These are phyloP conservation scores for Monomorium pharaonis DNA, from an alignment of 1,140 invertebrate genomes.

Conservation along the genomic window DNA sequence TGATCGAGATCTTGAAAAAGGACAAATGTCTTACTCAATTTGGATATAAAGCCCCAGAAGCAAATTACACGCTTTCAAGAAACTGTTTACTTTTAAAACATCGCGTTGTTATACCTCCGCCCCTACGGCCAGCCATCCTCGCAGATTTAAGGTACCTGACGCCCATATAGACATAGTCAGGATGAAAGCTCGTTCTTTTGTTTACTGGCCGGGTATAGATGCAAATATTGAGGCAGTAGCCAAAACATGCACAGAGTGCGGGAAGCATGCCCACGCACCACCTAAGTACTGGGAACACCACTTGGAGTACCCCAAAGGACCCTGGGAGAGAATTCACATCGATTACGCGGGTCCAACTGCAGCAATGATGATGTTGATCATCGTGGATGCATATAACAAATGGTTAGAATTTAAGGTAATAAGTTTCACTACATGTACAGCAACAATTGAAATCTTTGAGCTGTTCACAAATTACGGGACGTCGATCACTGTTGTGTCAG, in stretches of 20 bases:
- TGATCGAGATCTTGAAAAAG: constrained; percentile 55
- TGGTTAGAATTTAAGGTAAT: constrained; percentile 77
- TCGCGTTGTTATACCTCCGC: neutral
- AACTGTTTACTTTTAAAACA: neutral
- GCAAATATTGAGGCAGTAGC: neutral
- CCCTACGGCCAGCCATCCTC: neutral
- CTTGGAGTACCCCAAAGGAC: constrained; percentile 71
- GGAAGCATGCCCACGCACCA: neutral
- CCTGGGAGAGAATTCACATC: constrained; percentile 82
- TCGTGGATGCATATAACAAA: constrained; percentile 84
- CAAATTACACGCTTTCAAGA: constrained; percentile 49
- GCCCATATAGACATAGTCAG: neutral
- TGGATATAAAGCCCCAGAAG: constrained; percentile 42
- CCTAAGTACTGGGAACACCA: constrained; percentile 49
- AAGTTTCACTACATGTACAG: constrained; percentile 33
- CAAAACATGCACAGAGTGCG: neutral
- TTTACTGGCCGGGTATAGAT: constrained; percentile 22
- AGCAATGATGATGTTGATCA: constrained; percentile 78
- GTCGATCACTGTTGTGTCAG: constrained; percentile 69
- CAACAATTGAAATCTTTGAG: constrained; percentile 66
- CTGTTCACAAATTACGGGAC: constrained; percentile 68
- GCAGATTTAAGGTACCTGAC: neutral
- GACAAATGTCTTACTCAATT: constrained; percentile 25
- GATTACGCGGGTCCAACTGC: constrained; percentile 83
- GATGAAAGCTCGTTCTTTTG: constrained; percentile 11